These are phyloP conservation scores for Chymomyza amoena DNA, from an alignment of 2,888 invertebrate species.

Conservation along the genomic window DNA sequence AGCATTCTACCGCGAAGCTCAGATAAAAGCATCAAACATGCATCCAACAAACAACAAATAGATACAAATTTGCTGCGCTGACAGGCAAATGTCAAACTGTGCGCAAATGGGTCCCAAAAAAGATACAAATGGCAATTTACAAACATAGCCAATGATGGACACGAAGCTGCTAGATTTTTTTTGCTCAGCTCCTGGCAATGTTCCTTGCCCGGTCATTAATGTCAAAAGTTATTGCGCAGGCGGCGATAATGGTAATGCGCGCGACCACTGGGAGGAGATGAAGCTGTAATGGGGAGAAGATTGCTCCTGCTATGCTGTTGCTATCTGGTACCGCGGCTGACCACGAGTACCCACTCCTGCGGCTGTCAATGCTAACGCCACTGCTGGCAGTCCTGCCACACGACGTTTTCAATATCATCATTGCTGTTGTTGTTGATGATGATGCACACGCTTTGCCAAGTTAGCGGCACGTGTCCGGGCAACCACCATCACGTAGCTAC, in stretches of 20 bases:
- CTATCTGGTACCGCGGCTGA: constrained; percentile 44
- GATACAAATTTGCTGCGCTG: constrained; percentile 64
- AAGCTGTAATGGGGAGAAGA: constrained; percentile 11
- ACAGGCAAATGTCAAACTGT: constrained; percentile 61
- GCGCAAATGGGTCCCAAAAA: not conserved
- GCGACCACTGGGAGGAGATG: not conserved
- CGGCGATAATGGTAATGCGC: constrained; percentile 58
- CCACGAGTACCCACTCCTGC: constrained; percentile 63
- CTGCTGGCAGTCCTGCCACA: constrained; percentile 11
- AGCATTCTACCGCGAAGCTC: constrained; percentile 68
- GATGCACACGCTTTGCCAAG: constrained; percentile 70
- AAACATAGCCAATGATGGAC: constrained; percentile 59
- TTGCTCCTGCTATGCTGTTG: not conserved
- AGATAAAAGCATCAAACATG: constrained; percentile 52
- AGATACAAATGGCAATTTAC: constrained; percentile 69
- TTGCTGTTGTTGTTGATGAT: constrained; percentile 58
- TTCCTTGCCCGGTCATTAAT: constrained; percentile 55
- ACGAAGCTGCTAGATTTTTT: constrained; percentile 24
- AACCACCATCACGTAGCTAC: constrained; percentile 44
- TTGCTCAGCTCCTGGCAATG: not conserved
- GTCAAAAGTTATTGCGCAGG: constrained; percentile 73
- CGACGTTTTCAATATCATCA: constrained; percentile 35
- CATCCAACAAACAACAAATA: constrained; percentile 25
- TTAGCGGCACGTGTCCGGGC: constrained; percentile 65
- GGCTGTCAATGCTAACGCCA: constrained; percentile 25